Conservation (phyloP, 2,113 vertebrate genomes). For the Trematomus loennbergii region DNA sequence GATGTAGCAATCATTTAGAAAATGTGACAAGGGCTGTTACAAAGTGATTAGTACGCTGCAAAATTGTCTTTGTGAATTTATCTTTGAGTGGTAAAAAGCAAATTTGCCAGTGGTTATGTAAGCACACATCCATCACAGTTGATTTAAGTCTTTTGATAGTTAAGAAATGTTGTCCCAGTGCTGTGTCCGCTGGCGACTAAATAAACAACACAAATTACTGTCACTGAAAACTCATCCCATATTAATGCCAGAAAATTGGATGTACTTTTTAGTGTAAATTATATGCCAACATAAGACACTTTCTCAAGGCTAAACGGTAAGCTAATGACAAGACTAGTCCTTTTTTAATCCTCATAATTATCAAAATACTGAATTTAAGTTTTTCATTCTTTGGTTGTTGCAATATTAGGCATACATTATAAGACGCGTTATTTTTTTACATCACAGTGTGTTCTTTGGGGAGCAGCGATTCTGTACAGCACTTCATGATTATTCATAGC, state of each 20-base stretch:
- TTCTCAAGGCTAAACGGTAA: conserved; percentile 13
- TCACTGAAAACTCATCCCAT: conserved; percentile 20
- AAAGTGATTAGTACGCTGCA: conserved; percentile 26
- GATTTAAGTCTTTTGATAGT: conserved; percentile 24
- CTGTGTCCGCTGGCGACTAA: conserved; percentile 2
- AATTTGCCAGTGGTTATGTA: conserved; percentile 18
- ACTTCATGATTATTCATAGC: background rate
- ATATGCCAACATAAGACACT: conserved; percentile 3
- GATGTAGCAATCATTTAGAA: conserved; percentile 25
- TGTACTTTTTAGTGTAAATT: conserved; percentile 21
- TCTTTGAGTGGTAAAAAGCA: conserved; percentile 15
- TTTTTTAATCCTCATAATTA: background rate
- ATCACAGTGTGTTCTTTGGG: background rate
- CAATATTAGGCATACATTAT: background rate
- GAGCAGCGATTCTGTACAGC: background rate
- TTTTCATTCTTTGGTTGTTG: conserved; percentile 3
- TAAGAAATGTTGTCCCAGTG: conserved; percentile 15
- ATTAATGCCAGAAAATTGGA: conserved; percentile 21
- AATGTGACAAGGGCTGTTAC: conserved; percentile 30
- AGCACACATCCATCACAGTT: conserved; percentile 35
- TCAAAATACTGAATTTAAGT: conserved; percentile 4
- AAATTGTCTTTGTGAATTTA: conserved; percentile 28
- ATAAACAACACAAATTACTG: conserved; percentile 36
- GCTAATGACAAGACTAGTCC: background rate
- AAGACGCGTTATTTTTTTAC: background rate